phyloP scores from a whole-genome alignment of 2,113 vertebrate species.

The Tupaia tana region DNA sequence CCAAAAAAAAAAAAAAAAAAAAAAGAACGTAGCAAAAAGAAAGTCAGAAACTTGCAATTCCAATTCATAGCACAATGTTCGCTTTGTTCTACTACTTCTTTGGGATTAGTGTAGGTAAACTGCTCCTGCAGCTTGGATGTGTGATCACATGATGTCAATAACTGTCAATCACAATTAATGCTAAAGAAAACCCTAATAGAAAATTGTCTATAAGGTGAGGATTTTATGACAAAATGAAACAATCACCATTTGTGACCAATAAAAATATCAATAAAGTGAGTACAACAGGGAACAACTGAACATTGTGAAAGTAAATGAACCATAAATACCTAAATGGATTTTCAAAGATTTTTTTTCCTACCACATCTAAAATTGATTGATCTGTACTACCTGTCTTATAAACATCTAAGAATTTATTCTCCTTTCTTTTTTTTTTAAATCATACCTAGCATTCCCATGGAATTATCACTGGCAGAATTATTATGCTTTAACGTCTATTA shows the following conservation, averaged over 20 bases:
- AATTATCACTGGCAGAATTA: neutral
- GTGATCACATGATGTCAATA: neutral
- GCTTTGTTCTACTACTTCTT: neutral
- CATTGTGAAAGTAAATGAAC: constrained; percentile 48
- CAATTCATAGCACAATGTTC: neutral
- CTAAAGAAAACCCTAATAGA: constrained; percentile 22
- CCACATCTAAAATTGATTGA: neutral
- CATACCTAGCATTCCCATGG: neutral
- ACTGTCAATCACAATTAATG: neutral
- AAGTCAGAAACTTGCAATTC: neutral
- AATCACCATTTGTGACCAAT: constrained; percentile 8
- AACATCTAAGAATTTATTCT: neutral
- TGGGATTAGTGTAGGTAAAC: neutral
- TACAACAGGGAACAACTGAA: neutral
- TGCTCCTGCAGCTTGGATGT: neutral
- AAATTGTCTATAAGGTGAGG: neutral
- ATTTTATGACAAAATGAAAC: constrained; percentile 33
- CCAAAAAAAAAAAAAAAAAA: no score
- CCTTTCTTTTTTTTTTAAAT: neutral
- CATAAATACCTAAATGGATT: constrained; percentile 8
- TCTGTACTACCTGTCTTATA: neutral
- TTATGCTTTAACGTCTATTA: neutral
- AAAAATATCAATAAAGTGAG: constrained; percentile 25
- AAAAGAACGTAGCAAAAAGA: neutral
- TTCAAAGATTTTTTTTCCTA: constrained; percentile 30